Base-by-base conservation (phyloP, 2,888 invertebrate species). In the Halictus ligatus region DNA sequence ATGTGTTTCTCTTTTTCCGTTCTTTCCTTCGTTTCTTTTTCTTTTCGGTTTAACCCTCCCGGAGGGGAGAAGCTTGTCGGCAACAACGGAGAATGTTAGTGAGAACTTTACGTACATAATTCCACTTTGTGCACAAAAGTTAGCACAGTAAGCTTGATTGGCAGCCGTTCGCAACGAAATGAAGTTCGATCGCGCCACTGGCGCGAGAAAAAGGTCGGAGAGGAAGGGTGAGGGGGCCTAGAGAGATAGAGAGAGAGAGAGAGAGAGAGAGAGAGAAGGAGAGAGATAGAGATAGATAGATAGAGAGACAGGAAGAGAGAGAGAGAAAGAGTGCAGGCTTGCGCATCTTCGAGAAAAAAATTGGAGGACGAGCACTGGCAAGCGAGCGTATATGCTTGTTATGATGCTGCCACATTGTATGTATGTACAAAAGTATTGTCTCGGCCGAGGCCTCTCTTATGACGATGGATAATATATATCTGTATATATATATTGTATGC, bases 111-210 rank as follows among this genome's bases (percentile, higher is more conserved):
- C 84, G 90, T 89, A 91, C 88, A 89, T 90, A 91, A 90, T 91
- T 85, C 84, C 88, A 91, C 87, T 91, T 90, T 91, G 91, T 91
- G 91, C 90, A 91, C 91, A 91, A 81, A 89, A 91, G 91, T 91
- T 91, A 91, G 90, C 91, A 91, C 91, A 86, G 84, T 86, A 91
- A 91, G 91, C 91, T 91, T 91, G 87, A 90, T 87, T 91, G 89
- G 91, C 91, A 91, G 91, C 91, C 91, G 81, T 85, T 71, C 87
- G 91, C 90, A 89, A 91, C 90, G 90, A 91, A 80, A 91, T 86
- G 90, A 86, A 84, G 81, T 89, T 91, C 83, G 86, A 91, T 91
- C 88, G 86, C 89, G 88, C 89, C 86, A 84, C 81, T 87, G 74
- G 78, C 74, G 84, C 67, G 83, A 71, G 71, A 79, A 83, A 60